Conservation (phyloP, 2,797 vertebrate species). For the Lagocephalus sceleratus region DNA sequence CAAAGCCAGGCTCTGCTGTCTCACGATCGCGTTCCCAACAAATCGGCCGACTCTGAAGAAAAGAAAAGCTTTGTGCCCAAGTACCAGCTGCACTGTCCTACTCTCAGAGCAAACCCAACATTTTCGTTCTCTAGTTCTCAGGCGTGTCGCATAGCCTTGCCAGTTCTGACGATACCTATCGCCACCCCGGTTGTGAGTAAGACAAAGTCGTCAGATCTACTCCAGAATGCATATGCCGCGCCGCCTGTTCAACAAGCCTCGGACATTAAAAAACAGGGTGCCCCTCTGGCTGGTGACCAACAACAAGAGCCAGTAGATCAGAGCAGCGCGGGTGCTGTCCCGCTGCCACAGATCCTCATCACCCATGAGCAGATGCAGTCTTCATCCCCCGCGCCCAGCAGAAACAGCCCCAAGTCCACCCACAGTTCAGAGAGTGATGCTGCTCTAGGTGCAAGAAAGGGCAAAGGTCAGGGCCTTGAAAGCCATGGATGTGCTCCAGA, state of each 20-base stretch:
- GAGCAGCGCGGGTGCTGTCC: constrained; percentile 70
- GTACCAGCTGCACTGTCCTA: constrained; percentile 87
- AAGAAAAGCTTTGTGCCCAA: constrained; percentile 85
- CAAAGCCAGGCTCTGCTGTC: constrained; percentile 65
- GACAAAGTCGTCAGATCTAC: constrained; percentile 71
- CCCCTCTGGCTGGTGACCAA: constrained; percentile 75
- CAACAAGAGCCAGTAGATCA: constrained; percentile 76
- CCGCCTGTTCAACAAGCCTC: constrained; percentile 68
- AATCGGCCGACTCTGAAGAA: constrained; percentile 57
- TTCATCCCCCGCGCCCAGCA: constrained; percentile 63
- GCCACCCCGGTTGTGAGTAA: constrained; percentile 65
- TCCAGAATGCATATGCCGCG: constrained; percentile 72
- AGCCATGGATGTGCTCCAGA: constrained; percentile 66
- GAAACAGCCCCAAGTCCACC: constrained; percentile 60
- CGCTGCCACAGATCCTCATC: constrained; percentile 92
- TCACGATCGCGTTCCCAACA: constrained; percentile 64
- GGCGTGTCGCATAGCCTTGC: constrained; percentile 69
- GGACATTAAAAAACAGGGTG: constrained; percentile 70
- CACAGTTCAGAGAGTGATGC: constrained; percentile 70
- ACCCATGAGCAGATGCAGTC: constrained; percentile 86
- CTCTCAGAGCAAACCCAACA: constrained; percentile 75
- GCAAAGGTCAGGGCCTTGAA: constrained; percentile 52
- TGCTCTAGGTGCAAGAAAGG: constrained; percentile 72
- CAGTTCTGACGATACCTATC: constrained; percentile 77
- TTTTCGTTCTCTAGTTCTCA: constrained; percentile 74